Evolutionary conservation across 2,113 vertebrate species (phyloP), one percentile per base, ranked within the genome.

Genomic region (Poecilia latipinna): DNA sequence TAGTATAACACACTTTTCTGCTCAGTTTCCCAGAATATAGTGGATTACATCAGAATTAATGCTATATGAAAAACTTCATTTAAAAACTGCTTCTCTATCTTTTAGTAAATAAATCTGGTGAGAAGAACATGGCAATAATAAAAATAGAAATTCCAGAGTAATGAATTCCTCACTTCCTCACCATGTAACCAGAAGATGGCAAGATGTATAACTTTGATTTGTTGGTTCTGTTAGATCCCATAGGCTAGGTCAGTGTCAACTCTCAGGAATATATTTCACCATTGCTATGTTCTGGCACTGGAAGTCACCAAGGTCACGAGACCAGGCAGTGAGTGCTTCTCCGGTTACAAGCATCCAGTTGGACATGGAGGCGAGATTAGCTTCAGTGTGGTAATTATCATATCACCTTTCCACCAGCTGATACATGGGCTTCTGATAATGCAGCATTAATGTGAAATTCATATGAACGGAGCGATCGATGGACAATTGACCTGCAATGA

Each of bases 361-460:
- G 5, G 82, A 82, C 78, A 77, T 0, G 70, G 79, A 19, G 61
- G 77, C 1, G 22, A 80, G 82, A 89, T 79, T n/a, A 67, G 81
- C 69, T 79, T 87, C 77, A 79, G 82, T 33, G 61, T n/a, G 73
- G 85, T 91, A 86, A 93, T 94, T 91, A 92, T 85, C 76, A 65
- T 78, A 88, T 94, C 89, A 64, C 82, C 81, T 94, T 94, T 91
- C 93, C 79, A 66, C 82, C 84, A 12, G 88, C 86, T 85, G 91
- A 91, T 90, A 86, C 80, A 91, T 61, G 74, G 75, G 75, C 87
- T 82, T 75, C 86, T 82, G 89, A 87, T 90, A 90, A 90, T 85
- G 89, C 22, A 61, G 82, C 91, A 83, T 88, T 92, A 92, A 92
- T 93, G 91, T 91, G 88, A 93, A 92, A 88, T 68, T 77, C 85